A percentile compares a stretch with the other conserved stretches of the same genome.
Evolutionary conservation across 1,140 invertebrate species (phyloP).

Genomic region (Conus ventricosus): DNA sequence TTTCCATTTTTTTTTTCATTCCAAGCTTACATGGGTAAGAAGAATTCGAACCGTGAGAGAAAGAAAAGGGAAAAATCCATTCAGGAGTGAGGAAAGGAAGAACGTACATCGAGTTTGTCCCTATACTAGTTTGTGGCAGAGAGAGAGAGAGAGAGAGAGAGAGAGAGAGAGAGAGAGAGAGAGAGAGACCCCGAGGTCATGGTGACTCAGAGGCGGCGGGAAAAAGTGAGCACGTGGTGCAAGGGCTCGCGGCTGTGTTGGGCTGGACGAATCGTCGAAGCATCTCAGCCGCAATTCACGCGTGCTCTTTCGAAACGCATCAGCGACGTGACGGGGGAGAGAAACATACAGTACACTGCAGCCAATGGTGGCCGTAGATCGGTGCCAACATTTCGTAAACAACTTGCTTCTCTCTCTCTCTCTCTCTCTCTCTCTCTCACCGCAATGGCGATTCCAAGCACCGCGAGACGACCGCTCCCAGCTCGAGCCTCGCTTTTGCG

Average conservation of each 20-base stretch:
- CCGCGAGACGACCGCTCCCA: not conserved
- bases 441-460: not conserved
- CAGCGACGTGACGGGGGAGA: slow-evolving; percentile 13
- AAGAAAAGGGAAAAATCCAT: not conserved
- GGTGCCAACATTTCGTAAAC: slow-evolving; percentile 32
- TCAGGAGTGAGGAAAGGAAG: not conserved
- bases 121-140: not conserved
- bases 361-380: slow-evolving; percentile 28
- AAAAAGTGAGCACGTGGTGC: slow-evolving; percentile 7
- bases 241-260: not conserved
- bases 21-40: not conserved
- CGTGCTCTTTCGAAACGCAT: slow-evolving; percentile 24
- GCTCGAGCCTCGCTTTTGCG: not conserved
- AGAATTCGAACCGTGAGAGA: not conserved
- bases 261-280: not conserved
- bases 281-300: not conserved
- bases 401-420: no score
- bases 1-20: not conserved
- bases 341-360: slow-evolving; percentile 5
- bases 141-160: no score
- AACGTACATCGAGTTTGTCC: not conserved
- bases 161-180: no score
- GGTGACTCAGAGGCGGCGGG: slow-evolving; percentile 23
- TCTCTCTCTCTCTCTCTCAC: not conserved
- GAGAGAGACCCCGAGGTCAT: slow-evolving; percentile 2